Evolutionary conservation across 2,113 vertebrate genomes (phyloP).

Genomic region (Halcyon senegalensis): DNA sequence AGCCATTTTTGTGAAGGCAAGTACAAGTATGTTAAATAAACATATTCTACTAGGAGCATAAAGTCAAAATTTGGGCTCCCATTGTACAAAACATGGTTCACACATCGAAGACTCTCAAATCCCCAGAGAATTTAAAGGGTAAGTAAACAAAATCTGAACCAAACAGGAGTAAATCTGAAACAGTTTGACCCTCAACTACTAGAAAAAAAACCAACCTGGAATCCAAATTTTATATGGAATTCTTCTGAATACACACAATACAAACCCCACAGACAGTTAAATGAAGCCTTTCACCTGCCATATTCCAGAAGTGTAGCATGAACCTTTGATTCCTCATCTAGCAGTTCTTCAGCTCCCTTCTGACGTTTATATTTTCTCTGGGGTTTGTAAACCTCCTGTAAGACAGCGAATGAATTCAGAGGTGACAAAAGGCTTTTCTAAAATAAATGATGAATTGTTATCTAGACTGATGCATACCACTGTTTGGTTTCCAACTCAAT

Average conservation of each 20-base stretch:
- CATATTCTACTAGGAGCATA: neutral
- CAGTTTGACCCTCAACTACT: neutral
- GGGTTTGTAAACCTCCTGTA: constrained; percentile 92
- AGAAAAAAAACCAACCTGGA: neutral
- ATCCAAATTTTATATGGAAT: neutral
- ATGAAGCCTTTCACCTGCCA: constrained; percentile 82
- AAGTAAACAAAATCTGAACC: neutral
- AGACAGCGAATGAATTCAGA: neutral
- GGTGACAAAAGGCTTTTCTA: neutral
- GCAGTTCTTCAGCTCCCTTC: constrained; percentile 82
- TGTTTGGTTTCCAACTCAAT: neutral
- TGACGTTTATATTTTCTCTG: constrained; percentile 91
- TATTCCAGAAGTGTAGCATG: constrained; percentile 94
- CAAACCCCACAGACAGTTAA: neutral
- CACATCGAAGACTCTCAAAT: neutral
- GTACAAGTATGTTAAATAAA: neutral
- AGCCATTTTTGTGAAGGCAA: neutral
- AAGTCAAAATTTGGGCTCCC: neutral
- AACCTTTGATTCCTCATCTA: constrained; percentile 93
- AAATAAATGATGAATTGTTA: neutral
- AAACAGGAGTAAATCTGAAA: neutral
- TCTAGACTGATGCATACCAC: neutral
- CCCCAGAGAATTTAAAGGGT: neutral
- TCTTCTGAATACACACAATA: neutral
- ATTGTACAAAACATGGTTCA: neutral